Evolutionary conservation across 2,888 invertebrate species (phyloP).

Genomic region (Tachystola acroxantha): DNA sequence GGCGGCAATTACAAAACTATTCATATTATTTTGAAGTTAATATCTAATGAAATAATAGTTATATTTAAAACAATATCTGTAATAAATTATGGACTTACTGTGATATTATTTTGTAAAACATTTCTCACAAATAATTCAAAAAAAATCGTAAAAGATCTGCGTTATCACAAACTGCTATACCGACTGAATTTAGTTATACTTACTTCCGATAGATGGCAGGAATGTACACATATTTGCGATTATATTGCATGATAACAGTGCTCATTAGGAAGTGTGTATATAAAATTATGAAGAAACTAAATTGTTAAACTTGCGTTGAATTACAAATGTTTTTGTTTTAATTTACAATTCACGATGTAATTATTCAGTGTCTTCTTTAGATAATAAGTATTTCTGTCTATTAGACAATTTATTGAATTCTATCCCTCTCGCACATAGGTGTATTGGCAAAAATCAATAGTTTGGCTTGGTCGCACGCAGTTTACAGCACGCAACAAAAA

Average conservation of each 20-base stretch:
- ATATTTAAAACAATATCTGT: not conserved
- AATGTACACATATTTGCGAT: too few relatives aligned
- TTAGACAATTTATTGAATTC: not conserved
- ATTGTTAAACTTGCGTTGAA: too few relatives aligned
- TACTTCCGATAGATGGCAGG: too few relatives aligned
- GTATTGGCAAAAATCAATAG: not conserved
- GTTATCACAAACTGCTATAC: slow-evolving; percentile 1
- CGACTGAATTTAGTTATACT: slow-evolving; percentile 1
- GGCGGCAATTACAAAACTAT: slow-evolving; percentile 53
- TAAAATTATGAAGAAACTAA: too few relatives aligned
- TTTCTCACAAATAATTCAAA: not conserved
- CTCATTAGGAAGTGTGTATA: too few relatives aligned
- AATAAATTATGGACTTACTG: not conserved
- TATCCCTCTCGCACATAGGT: not conserved
- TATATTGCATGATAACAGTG: too few relatives aligned
- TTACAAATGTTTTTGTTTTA: too few relatives aligned
- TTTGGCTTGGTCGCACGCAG: not conserved
- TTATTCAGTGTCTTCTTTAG: too few relatives aligned
- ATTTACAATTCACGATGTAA: too few relatives aligned
- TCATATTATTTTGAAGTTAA: not conserved
- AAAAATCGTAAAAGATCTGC: not conserved
- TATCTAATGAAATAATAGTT: not conserved
- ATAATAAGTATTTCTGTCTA: too few relatives aligned
- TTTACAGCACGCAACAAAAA: not conserved
- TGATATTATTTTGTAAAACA: not conserved